Conservation (phyloP, 2,797 vertebrate genomes). For the Coccyzus lansbergi region DNA sequence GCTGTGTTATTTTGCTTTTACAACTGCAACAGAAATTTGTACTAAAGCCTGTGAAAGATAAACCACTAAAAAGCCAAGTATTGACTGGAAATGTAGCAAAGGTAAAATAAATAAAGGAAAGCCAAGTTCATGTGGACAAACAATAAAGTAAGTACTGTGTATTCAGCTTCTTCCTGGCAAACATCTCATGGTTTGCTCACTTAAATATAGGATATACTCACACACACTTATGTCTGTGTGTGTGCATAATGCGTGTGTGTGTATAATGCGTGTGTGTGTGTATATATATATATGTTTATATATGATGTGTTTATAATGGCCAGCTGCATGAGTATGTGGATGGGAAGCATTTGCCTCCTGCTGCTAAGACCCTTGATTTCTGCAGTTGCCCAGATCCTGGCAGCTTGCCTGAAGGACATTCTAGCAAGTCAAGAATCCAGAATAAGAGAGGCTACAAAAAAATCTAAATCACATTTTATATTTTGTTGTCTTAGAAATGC, state of each 20-base stretch:
- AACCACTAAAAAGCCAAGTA: neutral
- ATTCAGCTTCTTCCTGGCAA: neutral
- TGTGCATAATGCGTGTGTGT: neutral
- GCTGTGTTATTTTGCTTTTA: slow-evolving; percentile 18
- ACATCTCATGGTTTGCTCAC: neutral
- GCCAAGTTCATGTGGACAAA: neutral
- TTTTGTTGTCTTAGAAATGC: neutral
- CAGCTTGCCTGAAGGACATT: neutral
- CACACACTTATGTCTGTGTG: rapidly evolving
- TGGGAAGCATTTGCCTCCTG: neutral
- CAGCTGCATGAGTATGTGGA: neutral
- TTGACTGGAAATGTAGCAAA: slow-evolving; percentile 34
- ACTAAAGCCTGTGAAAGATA: neutral
- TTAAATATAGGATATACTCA: neutral
- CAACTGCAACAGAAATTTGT: slow-evolving; percentile 26
- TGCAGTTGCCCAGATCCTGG: neutral
- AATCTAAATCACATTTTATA: neutral
- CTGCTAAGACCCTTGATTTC: rapidly evolving
- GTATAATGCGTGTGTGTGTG: neutral
- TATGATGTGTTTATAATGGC: neutral
- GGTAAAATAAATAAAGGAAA: slow-evolving; percentile 35
- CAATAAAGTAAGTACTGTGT: neutral
- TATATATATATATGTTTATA: neutral
- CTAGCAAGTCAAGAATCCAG: neutral
- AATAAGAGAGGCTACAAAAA: neutral